Percentiles rank a stretch among this genome's conserved stretches.
Conservation (phyloP, 2,797 vertebrate species). For the Chromobotia macracanthus region DNA sequence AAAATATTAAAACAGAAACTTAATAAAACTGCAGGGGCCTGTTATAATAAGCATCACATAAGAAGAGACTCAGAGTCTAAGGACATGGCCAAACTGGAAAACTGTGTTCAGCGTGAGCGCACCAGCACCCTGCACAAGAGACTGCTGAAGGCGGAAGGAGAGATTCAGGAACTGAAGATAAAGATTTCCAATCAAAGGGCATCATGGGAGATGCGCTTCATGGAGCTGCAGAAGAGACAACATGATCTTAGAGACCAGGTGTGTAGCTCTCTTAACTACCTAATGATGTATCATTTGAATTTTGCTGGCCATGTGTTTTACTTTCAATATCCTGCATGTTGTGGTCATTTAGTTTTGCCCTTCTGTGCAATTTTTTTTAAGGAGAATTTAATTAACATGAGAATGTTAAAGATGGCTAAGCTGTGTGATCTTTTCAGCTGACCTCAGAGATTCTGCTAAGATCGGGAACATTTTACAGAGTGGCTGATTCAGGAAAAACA, state of each 20-base stretch:
- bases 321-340: background rate
- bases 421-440: constrained; percentile 57
- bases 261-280: constrained; percentile 16
- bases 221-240: constrained; percentile 75
- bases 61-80: constrained; percentile 56
- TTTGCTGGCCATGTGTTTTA: no score
- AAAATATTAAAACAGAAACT: no score
- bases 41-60: background rate
- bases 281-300: no score
- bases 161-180: constrained; percentile 77
- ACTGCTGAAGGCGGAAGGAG: constrained; percentile 77
- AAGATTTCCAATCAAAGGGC: constrained; percentile 73
- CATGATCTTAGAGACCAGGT: constrained; percentile 77
- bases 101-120: constrained; percentile 64
- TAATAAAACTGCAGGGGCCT: no score
- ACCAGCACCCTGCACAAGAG: constrained; percentile 66
- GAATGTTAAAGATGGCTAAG: background rate
- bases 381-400: background rate
- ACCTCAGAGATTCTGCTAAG: constrained; percentile 57
- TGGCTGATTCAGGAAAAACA: constrained; percentile 14
- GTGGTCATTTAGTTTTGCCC: no score
- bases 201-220: constrained; percentile 76
- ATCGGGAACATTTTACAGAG: constrained; percentile 53
- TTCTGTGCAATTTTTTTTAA: no score
- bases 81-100: constrained; percentile 53